Conservation (phyloP, 2,113 vertebrate genomes). For the Pao palembangensis region DNA sequence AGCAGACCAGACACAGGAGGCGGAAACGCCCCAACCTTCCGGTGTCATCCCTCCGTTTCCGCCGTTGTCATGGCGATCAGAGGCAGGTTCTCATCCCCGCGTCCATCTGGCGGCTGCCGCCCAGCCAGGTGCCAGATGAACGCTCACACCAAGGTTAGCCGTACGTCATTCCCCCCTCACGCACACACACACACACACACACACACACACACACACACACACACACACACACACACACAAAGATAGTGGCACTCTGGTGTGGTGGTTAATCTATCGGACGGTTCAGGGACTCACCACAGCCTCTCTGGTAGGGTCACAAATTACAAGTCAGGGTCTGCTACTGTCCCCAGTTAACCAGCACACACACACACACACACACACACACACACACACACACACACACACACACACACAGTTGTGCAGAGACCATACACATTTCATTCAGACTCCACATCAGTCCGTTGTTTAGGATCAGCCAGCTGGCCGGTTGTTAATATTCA, state of each 20-base stretch:
- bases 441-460: too few species aligned
- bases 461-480: too few species aligned
- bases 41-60: background rate
- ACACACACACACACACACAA: background rate
- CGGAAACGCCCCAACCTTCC: background rate
- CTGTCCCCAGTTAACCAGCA: slow-evolving; percentile 22
- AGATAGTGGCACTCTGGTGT: slow-evolving; percentile 49
- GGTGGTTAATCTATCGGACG: slow-evolving; percentile 36
- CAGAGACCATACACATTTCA: too few species aligned
- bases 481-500: too few species aligned
- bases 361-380: slow-evolving; percentile 16
- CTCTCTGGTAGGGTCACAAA: slow-evolving; percentile 9
- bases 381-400: background rate
- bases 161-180: slow-evolving; percentile 49
- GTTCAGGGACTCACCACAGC: slow-evolving; percentile 1
- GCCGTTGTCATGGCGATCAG: slow-evolving; percentile 25
- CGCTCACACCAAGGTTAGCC: slow-evolving; percentile 42
- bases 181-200: background rate
- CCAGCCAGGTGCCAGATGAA: slow-evolving; percentile 48
- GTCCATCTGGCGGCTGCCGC: slow-evolving; percentile 53
- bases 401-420: too few species aligned
- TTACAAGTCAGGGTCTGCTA: slow-evolving; percentile 21
- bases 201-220: too few species aligned
- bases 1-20: slow-evolving; percentile 5
- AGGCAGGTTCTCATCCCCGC: slow-evolving; percentile 50